These are phyloP conservation scores for Limnephilus marmoratus DNA, from an alignment of 2,888 invertebrate genomes.

Conservation along the genomic window DNA sequence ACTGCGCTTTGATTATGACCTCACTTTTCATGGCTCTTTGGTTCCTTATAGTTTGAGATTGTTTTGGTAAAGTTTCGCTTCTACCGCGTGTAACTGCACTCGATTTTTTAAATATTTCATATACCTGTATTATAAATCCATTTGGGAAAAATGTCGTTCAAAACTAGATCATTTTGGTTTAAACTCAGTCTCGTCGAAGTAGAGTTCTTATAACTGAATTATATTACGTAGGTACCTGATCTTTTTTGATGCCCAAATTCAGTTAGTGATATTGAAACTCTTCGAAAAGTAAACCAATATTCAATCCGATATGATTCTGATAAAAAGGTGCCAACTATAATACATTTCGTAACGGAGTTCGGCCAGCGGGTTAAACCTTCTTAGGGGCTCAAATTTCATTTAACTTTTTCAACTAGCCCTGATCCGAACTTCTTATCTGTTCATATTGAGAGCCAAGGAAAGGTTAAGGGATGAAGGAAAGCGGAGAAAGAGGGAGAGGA, in stretches of 20 bases:
- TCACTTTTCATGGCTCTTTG: too few species aligned
- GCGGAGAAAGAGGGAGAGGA: not conserved
- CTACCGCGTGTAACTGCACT: too few species aligned
- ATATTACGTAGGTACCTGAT: not conserved
- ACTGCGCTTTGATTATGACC: too few species aligned
- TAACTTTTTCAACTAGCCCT: constrained; percentile 49
- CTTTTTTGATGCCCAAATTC: not conserved
- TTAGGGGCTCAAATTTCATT: constrained; percentile 58
- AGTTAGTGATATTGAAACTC: not conserved
- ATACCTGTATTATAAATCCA: not conserved
- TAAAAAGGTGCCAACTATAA: not conserved
- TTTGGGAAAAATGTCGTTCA: not conserved
- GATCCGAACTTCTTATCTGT: constrained; percentile 47
- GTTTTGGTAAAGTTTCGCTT: too few species aligned
- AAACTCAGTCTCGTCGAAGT: not conserved
- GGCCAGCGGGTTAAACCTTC: not conserved
- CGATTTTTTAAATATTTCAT: too few species aligned
- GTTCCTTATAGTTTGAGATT: too few species aligned
- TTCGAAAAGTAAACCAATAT: not conserved
- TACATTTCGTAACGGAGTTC: not conserved
- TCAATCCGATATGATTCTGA: not conserved
- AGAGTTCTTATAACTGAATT: not conserved
- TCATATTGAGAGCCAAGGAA: constrained; percentile 2
- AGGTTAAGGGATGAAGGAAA: not conserved
- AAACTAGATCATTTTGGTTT: not conserved